Evolutionary conservation across 2,113 vertebrate species (phyloP).

Genomic region (Salvelinus fontinalis): DNA sequence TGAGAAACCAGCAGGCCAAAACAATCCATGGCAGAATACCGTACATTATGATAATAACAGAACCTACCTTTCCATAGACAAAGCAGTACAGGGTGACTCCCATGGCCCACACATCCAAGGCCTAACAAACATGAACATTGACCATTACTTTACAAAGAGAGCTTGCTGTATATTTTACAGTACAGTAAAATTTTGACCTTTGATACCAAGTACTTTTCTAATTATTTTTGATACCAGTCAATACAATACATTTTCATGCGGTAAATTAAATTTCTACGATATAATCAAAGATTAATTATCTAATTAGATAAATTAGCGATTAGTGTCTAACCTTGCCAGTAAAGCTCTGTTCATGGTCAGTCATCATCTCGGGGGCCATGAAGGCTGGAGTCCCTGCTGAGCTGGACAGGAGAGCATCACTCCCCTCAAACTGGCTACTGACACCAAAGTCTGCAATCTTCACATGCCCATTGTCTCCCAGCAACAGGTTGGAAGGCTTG

Average conservation of each 20-base stretch:
- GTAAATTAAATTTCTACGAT: neutral
- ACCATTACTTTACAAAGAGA: neutral
- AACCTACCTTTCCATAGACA: conserved; percentile 87
- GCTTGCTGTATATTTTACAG: neutral
- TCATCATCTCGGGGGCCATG: conserved; percentile 94
- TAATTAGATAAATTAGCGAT: neutral
- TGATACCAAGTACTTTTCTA: neutral
- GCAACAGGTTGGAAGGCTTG: conserved; percentile 94
- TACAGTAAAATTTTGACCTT: neutral
- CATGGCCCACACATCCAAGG: conserved; percentile 94
- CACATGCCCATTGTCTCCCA: conserved; percentile 89
- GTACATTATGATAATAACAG: neutral
- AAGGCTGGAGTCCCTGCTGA: conserved; percentile 93
- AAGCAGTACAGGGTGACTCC: conserved; percentile 94
- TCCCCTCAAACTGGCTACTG: conserved; percentile 93
- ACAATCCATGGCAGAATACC: neutral
- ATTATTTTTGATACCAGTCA: neutral
- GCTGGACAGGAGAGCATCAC: conserved; percentile 86
- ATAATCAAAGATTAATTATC: neutral
- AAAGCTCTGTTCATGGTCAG: conserved; percentile 84
- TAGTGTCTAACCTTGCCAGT: conserved; percentile 83
- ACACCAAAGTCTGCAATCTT: conserved; percentile 97
- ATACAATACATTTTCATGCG: no score
- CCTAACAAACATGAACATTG: conserved; percentile 73
- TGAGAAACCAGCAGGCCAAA: neutral